These are phyloP conservation scores for Gymnothorax reevesii DNA, from an alignment of 2,797 vertebrate species.

Conservation along the genomic window DNA sequence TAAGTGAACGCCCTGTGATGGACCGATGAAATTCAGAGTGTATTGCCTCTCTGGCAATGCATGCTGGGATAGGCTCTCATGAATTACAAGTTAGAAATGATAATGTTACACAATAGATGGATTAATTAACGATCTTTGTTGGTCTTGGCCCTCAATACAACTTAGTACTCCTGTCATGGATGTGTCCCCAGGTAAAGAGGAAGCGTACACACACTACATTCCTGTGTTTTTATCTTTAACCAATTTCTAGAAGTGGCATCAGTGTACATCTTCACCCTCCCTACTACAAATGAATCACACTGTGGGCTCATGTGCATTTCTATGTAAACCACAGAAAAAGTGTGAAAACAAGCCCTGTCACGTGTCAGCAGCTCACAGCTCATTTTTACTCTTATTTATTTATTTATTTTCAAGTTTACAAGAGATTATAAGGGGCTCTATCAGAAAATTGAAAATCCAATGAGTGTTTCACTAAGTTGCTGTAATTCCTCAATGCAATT, in stretches of 20 bases:
- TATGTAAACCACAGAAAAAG: slow-evolving; percentile 12
- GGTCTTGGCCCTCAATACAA: neutral
- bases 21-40: too few relatives aligned
- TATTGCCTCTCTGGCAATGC: too few relatives aligned
- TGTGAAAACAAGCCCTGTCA: slow-evolving; percentile 53
- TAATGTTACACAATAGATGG: too few relatives aligned
- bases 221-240: neutral
- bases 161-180: neutral
- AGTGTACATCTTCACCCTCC: neutral
- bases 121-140: too few relatives aligned
- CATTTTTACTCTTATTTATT: too few relatives aligned
- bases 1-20: too few relatives aligned
- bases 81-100: too few relatives aligned
- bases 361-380: slow-evolving; percentile 56
- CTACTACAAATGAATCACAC: slow-evolving; percentile 13
- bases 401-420: slow-evolving; percentile 48
- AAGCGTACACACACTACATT: neutral
- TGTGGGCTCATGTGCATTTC: slow-evolving; percentile 41
- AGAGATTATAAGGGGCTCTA: slow-evolving; percentile 73
- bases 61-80: too few relatives aligned
- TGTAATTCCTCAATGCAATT: slow-evolving; percentile 73
- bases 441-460: slow-evolving; percentile 74
- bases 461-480: slow-evolving; percentile 71
- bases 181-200: neutral
- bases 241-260: slow-evolving; percentile 15